Evolutionary conservation across 2,888 invertebrate genomes (phyloP), one percentile per base, ranked within the genome.

Genomic region (Microctonus aethiopoides): DNA sequence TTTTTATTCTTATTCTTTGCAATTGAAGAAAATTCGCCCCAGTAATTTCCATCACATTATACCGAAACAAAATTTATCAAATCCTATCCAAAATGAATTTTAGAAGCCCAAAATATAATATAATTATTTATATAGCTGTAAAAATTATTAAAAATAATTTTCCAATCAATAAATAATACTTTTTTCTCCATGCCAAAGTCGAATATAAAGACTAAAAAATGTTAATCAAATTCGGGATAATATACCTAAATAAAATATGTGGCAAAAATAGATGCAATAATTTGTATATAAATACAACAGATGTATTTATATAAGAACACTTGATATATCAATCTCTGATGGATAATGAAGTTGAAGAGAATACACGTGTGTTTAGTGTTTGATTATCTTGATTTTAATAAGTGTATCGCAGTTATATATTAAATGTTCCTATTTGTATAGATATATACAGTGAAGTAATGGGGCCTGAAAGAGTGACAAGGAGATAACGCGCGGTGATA

Each of bases 401-500:
- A 3, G 36, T 34, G 39, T 62, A 56, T 62, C 32, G 16, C 16
- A 46, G 6, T 7, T 20, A 46, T n/a, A 46, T 46, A 46, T 16
- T 46, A 16, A 5, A 7, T 41, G n/a, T n/a, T n/a, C n/a, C 5
- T 41, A 4, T n/a, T 13, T 1, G n/a, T 41, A 41, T n/a, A 13
- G 6, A 13, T n/a, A n/a, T 41, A n/a, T 16, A 41, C 16, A n/a
- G 41, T 41, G n/a, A n/a, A 46, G 16, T 51, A 41, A 39, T 62
- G 46, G 71, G 29, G 63, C 32, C 52, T n/a, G 56, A 69, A 68
- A 36, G 46, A 16, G 46, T 20, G 68, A 73, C 74, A 75, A 71
- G 67, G 65, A 81, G 84, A 85, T 84, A 82, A 80, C 78, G 72
- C 73, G 72, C 73, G 70, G 68, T 74, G 85, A 85, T 85, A 85